phyloP scores from a whole-genome alignment of 2,113 vertebrate species.

The Gadus macrocephalus region DNA sequence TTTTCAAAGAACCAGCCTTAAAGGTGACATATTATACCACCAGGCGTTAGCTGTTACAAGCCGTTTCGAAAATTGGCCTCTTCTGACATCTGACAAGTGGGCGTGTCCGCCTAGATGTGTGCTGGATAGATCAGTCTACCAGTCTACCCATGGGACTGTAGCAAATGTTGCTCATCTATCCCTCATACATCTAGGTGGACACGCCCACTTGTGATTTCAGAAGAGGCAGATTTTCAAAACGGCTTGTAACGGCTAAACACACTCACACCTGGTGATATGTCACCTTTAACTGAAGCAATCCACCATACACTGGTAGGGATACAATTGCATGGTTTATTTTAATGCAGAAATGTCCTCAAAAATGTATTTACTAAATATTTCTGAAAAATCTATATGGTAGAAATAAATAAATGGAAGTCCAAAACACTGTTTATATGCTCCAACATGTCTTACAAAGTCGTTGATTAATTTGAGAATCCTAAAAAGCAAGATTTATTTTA shows the following conservation, averaged over 20 bases:
- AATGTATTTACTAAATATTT: conserved; percentile 86
- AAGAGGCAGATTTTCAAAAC: too few relatives aligned
- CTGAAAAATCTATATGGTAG: conserved; percentile 88
- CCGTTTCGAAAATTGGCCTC: too few relatives aligned
- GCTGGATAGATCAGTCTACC: too few relatives aligned
- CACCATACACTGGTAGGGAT: conserved; percentile 23
- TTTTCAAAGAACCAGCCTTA: neutral
- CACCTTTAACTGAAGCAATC: conserved; percentile 15
- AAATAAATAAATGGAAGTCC: conserved; percentile 84
- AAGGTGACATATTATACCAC: neutral
- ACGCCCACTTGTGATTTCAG: too few relatives aligned
- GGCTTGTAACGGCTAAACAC: neutral
- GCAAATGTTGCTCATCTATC: too few relatives aligned
- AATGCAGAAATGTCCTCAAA: conserved; percentile 83
- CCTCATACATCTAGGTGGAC: too few relatives aligned
- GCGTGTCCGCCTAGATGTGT: too few relatives aligned
- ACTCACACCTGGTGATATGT: neutral
- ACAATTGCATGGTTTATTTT: conserved; percentile 74
- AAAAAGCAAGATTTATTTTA: conserved; percentile 52
- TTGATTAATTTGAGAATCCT: conserved; percentile 43
- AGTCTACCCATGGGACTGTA: too few relatives aligned
- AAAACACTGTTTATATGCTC: conserved; percentile 54
- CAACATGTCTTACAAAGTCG: conserved; percentile 55
- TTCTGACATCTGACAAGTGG: too few relatives aligned
- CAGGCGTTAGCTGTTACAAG: neutral